Percentiles rank a stretch among this genome's conserved stretches.
phyloP scores from a whole-genome alignment of 2,113 vertebrate species.

The Oplegnathus fasciatus region DNA sequence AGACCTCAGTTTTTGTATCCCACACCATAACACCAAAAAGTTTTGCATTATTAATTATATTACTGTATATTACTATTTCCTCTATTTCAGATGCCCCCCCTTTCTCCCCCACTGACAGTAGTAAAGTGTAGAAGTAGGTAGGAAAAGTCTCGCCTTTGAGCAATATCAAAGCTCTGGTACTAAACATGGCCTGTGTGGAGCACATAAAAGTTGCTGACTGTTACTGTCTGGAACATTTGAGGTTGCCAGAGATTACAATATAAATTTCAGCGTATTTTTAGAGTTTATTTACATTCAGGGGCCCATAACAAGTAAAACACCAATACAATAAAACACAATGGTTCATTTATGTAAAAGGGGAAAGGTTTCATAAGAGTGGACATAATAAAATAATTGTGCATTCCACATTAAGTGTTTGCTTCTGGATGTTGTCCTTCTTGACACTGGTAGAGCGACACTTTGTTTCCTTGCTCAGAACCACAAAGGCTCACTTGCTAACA shows the following conservation, averaged over 20 bases:
- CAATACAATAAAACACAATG: background rate
- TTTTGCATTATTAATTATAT: no score
- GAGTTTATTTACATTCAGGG: background rate
- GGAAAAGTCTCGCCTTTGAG: background rate
- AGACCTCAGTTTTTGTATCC: background rate
- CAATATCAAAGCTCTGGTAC: background rate
- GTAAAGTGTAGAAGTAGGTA: background rate
- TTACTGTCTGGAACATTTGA: background rate
- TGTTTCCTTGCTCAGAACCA: background rate
- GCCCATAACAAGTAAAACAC: background rate
- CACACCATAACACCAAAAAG: no score
- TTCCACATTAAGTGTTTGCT: background rate
- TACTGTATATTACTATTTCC: no score
- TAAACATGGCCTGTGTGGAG: background rate
- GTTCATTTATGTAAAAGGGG: background rate
- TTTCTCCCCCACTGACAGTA: background rate
- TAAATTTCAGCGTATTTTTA: background rate
- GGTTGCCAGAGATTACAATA: background rate
- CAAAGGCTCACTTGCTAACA: background rate
- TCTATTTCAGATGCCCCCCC: background rate
- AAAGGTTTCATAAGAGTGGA: background rate
- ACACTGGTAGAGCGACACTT: background rate
- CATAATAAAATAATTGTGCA: background rate
- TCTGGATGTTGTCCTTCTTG: background rate
- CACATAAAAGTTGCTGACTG: background rate